Base-by-base conservation (phyloP, 2,113 vertebrate species). In the Chitala chitala region DNA sequence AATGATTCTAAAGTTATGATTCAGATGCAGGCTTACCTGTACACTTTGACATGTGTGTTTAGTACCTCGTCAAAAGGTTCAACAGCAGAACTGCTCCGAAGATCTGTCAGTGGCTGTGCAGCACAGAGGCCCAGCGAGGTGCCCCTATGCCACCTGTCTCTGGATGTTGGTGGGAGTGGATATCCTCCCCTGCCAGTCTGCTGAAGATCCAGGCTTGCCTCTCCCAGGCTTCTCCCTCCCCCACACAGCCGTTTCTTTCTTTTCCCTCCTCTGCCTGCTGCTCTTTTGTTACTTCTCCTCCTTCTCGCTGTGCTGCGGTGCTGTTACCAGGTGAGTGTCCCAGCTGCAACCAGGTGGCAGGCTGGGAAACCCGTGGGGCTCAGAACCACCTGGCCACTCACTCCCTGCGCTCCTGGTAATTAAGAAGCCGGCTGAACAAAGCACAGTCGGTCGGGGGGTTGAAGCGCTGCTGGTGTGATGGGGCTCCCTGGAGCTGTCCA, bases 1-100 rank as follows among this genome's bases (percentile, higher is more conserved):
- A n/a, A n/a, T n/a, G 59, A 15, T 29, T 63, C 59, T 63, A 63
- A 63, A 20, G 20, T 63, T 63, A 36, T 63, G 38, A 20, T 63
- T 63, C 59, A 63, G 59, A 6, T 63, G 59, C n/a, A 36, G 33
- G 29, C n/a, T 36, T 36, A 63, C 15, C 59, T 63, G 59, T 31
- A 59, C 13, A 31, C 20, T 33, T 59, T 63, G 38, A 63, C 33
- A 38, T 63, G 3, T 33, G 0, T 29, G 31, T 38, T 63, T 29
- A 63, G 59, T 36, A 29, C 59, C 7, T 36, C 4, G 33, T 33
- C 20, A 33, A 63, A 63, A n/a, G 1, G 5, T 2, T 38, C 33
- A 46, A 12, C 44, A 46, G 44, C 12, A 46, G 44, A 46, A 38
- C 20, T 38, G 17, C 33, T 38, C 31, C 6, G 29, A 31, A 61